phyloP scores from a whole-genome alignment of 2,797 vertebrate species.

The Pyrrhura leucotis region DNA sequence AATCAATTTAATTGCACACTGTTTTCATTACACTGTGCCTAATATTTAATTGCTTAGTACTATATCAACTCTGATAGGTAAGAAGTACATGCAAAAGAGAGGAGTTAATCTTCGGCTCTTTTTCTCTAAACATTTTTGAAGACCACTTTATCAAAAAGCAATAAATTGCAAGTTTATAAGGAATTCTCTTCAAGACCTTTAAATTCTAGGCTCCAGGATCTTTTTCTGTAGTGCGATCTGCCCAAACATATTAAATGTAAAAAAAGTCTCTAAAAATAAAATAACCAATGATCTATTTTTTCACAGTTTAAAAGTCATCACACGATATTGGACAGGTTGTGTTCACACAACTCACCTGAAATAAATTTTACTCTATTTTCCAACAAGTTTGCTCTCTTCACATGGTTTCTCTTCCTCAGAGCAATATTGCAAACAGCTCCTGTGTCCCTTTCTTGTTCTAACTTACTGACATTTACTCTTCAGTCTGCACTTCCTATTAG shows the following conservation, averaged over 20 bases:
- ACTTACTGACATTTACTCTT: neutral
- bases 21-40: neutral
- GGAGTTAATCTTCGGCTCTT: neutral
- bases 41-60: neutral
- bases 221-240: neutral
- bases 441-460: neutral
- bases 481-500: neutral
- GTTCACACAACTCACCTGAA: neutral
- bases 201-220: neutral
- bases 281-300: neutral
- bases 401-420: neutral
- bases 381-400: neutral
- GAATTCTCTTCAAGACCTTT: neutral
- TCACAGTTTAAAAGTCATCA: neutral
- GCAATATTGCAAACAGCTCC: neutral
- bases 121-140: neutral
- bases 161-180: neutral
- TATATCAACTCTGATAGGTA: neutral
- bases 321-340: neutral
- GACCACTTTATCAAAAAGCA: neutral
- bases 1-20: neutral
- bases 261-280: neutral
- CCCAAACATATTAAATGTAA: neutral
- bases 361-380: neutral
- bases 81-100: neutral